These are phyloP conservation scores for Lagopus leucura DNA, from an alignment of 2,113 vertebrate species.

Conservation along the genomic window DNA sequence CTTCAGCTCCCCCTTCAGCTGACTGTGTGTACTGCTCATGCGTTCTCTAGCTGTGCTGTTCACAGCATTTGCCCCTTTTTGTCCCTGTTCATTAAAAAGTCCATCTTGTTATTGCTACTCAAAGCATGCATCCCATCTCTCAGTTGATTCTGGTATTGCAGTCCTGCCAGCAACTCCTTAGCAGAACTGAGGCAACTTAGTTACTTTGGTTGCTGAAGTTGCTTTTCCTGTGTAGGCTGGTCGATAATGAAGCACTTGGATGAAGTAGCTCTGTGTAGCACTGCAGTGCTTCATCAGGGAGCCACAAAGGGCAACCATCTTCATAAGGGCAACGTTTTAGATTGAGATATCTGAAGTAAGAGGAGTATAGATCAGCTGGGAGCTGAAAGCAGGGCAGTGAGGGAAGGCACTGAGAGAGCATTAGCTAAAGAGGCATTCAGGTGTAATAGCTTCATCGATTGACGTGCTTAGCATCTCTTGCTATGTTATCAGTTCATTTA, in stretches of 20 bases:
- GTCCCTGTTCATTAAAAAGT: neutral
- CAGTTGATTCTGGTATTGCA: neutral
- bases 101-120: neutral
- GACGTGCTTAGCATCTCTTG: neutral
- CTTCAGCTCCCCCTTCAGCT: neutral
- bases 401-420: neutral
- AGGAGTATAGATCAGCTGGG: neutral
- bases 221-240: neutral
- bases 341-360: neutral
- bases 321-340: rapidly evolving
- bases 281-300: neutral
- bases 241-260: neutral
- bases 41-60: neutral
- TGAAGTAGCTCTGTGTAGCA: rapidly evolving
- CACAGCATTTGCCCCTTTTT: neutral
- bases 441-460: neutral
- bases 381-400: rapidly evolving
- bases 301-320: neutral
- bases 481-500: neutral
- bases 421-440: neutral
- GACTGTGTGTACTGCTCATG: rapidly evolving
- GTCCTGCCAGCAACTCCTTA: neutral
- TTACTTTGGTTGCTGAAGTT: neutral
- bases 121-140: rapidly evolving
- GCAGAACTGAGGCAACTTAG: neutral